Evolutionary conservation across 2,888 invertebrate species (phyloP).

Genomic region (Caenorhabditis sp.): DNA sequence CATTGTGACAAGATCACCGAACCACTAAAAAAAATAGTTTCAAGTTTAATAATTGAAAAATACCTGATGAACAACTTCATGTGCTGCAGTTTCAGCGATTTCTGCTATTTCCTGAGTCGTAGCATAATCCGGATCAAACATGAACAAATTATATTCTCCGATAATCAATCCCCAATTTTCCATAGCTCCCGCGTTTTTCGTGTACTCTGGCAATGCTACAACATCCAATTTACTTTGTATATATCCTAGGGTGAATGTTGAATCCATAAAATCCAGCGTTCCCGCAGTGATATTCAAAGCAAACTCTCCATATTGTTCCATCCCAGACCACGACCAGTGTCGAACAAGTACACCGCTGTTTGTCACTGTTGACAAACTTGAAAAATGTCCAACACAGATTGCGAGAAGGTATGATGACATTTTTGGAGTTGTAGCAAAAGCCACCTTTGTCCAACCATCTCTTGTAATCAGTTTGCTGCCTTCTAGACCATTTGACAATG

Average conservation of each 20-base stretch:
- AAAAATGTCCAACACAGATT: conserved; percentile 84
- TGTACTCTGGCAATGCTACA: conserved; percentile 44
- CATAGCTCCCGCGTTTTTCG: conserved; percentile 40
- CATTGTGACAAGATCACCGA: conserved; percentile 56
- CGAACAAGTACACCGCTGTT: conserved; percentile 66
- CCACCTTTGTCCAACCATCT: conserved; percentile 29
- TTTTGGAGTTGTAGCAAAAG: conserved; percentile 26
- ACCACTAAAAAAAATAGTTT: conserved; percentile 46
- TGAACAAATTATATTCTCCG: conserved; percentile 36
- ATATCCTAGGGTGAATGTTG: conserved; percentile 78
- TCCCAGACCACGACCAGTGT: conserved; percentile 80
- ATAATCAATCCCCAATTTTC: conserved; percentile 53
- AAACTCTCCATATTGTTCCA: conserved; percentile 73
- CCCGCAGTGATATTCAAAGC: conserved; percentile 56
- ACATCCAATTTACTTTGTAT: conserved; percentile 49
- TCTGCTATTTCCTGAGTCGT: conserved; percentile 28
- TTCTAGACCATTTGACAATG: conserved; percentile 39
- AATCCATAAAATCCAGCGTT: conserved; percentile 78
- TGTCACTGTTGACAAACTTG: conserved; percentile 62
- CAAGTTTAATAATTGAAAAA: background rate
- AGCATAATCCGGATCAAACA: conserved; percentile 42
- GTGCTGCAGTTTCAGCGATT: conserved; percentile 42
- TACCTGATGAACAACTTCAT: conserved; percentile 49
- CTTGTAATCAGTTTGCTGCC: conserved; percentile 5
- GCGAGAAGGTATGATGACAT: conserved; percentile 82